Evolutionary conservation across 2,888 invertebrate species (phyloP), one percentile per base, ranked within the genome.

Genomic region (Caenorhabditis zanzibari): DNA sequence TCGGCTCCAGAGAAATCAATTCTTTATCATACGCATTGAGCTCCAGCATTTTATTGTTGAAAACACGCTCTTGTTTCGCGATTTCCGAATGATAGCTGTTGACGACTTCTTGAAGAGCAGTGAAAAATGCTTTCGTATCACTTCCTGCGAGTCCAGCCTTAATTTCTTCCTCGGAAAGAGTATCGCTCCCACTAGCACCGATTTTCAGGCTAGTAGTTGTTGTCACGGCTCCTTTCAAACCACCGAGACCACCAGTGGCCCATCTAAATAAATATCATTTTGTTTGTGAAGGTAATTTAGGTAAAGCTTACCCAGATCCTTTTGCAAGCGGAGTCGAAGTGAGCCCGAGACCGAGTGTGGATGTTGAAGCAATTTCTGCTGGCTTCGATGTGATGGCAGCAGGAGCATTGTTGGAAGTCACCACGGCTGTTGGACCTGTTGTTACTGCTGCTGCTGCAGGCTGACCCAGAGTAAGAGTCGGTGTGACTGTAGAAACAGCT

Each of bases 141-240:
- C 26, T 73, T 64, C 81, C 81, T 16, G 76, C 73, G 2, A 84
- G 68, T 24, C 77, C 84, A 12, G 84, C 84, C 49, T 74, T 76
- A 52, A 84, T 84, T 32, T 84, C 84, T 58, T 81, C 81, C 35
- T 84, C 84, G 5, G 84, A 81, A 9, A 81, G 72, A 5, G 56
- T 63, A 7, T 81, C 84, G 32, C 69, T 77, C 74, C 81, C 84
- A 68, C 76, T 72, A 5, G 80, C 64, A 58, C 80, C 83, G n/a
- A 84, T 72, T 74, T 83, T 83, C 32, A 83, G 54, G 19, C 22
- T 52, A 3, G 69, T 16, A 19, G 56, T 54, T 10, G 79, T 75
- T 9, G 73, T 16, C 4, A 56, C 58, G 2, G 76, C 71, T 47
- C 79, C 72, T 41, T 73, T 79, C 32, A 79, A 22, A 19, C 82